phyloP scores from a whole-genome alignment of 2,113 vertebrate species.

The Danionella cerebrum region DNA sequence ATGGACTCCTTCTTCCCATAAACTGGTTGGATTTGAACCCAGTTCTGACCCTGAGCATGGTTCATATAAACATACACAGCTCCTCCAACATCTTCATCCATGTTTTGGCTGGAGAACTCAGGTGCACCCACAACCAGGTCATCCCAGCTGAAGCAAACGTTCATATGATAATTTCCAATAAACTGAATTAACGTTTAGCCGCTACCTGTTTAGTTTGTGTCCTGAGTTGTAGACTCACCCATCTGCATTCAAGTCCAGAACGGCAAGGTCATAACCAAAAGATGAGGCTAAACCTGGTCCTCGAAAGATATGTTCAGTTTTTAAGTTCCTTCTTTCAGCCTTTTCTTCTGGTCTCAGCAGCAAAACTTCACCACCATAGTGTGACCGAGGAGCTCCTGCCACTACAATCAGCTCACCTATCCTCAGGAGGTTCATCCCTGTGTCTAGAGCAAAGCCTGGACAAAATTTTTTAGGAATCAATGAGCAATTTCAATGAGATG shows the following conservation, averaged over 20 bases:
- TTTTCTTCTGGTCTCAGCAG: constrained; percentile 64
- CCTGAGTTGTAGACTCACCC: constrained; percentile 57
- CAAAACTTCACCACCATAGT: constrained; percentile 82
- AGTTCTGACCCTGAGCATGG: constrained; percentile 57
- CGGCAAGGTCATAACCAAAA: constrained; percentile 85
- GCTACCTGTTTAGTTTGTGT: not conserved
- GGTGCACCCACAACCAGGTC: constrained; percentile 88
- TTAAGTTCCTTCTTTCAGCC: constrained; percentile 52
- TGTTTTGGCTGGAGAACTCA: constrained; percentile 69
- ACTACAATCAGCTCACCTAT: constrained; percentile 78
- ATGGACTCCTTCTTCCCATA: constrained; percentile 77
- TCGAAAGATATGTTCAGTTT: constrained; percentile 71
- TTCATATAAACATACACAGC: constrained; percentile 86
- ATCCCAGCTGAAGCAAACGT: constrained; percentile 77
- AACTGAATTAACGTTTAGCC: too few species aligned
- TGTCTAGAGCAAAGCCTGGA: constrained; percentile 84
- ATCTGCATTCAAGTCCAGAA: constrained; percentile 82
- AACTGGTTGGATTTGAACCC: constrained; percentile 66
- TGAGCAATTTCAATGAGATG: not conserved
- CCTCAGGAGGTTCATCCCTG: constrained; percentile 73
- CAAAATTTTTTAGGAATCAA: not conserved
- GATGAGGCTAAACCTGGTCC: constrained; percentile 86
- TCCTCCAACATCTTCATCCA: constrained; percentile 73
- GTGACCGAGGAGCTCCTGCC: constrained; percentile 83
- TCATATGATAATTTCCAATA: too few species aligned